Evolutionary conservation across 2,888 invertebrate species (phyloP).

Genomic region (Choristoneura rosaceana): DNA sequence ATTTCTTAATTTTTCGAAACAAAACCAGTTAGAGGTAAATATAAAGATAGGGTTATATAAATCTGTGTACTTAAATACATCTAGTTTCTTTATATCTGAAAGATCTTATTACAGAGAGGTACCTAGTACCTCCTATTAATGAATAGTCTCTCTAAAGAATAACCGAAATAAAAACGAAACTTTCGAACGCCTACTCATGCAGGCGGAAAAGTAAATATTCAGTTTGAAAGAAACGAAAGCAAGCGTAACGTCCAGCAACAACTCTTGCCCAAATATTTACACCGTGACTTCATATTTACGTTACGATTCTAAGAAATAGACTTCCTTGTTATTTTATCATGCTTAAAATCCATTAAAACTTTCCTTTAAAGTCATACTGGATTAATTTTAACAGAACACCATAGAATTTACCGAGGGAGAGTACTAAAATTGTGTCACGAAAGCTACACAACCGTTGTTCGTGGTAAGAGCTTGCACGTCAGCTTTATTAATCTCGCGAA

Average conservation of each 20-base stretch:
- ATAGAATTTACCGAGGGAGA: background rate
- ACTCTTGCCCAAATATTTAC: slow-evolving; percentile 69
- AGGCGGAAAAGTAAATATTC: slow-evolving; percentile 66
- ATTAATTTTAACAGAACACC: slow-evolving; percentile 9
- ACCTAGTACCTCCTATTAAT: slow-evolving; percentile 40
- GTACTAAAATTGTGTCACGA: slow-evolving; percentile 6
- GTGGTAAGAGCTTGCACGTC: slow-evolving; percentile 20
- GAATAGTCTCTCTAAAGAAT: slow-evolving; percentile 50
- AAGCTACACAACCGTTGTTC: background rate
- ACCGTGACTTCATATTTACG: slow-evolving; percentile 67
- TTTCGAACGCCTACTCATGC: slow-evolving; percentile 61
- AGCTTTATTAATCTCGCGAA: slow-evolving; percentile 28
- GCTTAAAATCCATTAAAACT: slow-evolving; percentile 20
- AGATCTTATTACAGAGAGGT: background rate
- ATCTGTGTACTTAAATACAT: background rate
- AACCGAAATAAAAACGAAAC: slow-evolving; percentile 37
- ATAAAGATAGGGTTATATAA: background rate
- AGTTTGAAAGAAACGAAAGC: slow-evolving; percentile 65
- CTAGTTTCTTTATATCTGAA: background rate
- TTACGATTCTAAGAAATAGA: slow-evolving; percentile 67
- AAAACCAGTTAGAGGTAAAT: no score
- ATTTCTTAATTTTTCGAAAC: no score
- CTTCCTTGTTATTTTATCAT: slow-evolving; percentile 49
- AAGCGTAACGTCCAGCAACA: slow-evolving; percentile 69
- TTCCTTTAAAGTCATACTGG: slow-evolving; percentile 21